Conservation (phyloP, 2,113 vertebrate species). For the Ammodytes dubius region DNA sequence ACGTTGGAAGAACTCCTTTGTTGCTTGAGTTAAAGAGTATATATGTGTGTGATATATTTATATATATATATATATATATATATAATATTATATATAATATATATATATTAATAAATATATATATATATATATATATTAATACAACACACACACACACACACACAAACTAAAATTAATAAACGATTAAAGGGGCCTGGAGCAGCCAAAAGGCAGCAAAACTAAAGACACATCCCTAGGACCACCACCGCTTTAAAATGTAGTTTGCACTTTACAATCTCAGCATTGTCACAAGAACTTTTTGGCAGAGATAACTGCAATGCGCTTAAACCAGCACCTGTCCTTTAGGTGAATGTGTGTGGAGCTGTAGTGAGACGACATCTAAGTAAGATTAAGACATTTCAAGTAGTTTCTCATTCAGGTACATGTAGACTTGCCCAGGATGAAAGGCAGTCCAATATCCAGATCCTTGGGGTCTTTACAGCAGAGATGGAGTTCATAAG, state of each 20-base stretch:
- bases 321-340: background rate
- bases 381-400: no score
- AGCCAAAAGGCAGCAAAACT: no score
- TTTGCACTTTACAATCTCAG: background rate
- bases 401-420: background rate
- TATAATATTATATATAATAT: no score
- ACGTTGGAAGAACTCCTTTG: background rate
- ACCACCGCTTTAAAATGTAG: no score
- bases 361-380: background rate
- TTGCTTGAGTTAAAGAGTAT: background rate
- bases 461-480: background rate
- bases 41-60: no score
- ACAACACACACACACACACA: no score
- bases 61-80: no score
- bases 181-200: no score
- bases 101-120: no score
- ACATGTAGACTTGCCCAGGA: background rate
- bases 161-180: no score
- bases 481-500: background rate
- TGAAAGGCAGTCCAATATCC: background rate
- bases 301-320: background rate
- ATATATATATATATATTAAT: no score
- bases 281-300: background rate
- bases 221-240: no score
- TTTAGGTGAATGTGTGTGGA: background rate